Evolutionary conservation across 2,113 vertebrate genomes (phyloP).

Genomic region (Amblyornis subalaris): DNA sequence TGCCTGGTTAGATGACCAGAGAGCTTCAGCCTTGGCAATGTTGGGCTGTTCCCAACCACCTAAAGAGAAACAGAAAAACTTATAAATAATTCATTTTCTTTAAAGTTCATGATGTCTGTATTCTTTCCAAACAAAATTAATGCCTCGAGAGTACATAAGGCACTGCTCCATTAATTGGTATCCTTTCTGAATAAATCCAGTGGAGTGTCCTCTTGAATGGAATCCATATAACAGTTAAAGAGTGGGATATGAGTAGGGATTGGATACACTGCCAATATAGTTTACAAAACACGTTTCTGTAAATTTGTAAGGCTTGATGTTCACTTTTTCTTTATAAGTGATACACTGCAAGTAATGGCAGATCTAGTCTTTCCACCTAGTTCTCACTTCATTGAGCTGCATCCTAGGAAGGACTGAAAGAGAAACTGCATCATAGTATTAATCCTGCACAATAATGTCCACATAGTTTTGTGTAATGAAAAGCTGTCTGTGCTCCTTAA

Average conservation of each 20-base stretch:
- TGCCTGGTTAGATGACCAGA: not conserved
- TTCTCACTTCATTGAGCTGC: not conserved
- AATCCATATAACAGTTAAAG: not conserved
- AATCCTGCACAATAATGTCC: not conserved
- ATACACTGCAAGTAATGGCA: not conserved
- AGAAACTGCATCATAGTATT: not conserved
- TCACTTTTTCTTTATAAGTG: not conserved
- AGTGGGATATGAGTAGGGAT: too few species aligned
- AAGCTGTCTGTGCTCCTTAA: not conserved
- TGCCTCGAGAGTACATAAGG: not conserved
- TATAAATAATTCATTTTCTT: not conserved
- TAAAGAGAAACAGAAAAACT: not conserved
- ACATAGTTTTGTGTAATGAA: not conserved
- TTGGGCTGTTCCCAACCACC: not conserved
- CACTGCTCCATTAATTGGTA: not conserved
- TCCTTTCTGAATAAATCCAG: not conserved
- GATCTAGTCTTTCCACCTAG: not conserved
- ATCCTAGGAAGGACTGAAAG: not conserved
- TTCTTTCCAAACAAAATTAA: not conserved
- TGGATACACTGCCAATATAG: not conserved
- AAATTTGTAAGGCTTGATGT: not conserved
- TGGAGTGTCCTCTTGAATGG: not conserved
- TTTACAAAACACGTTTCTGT: not conserved
- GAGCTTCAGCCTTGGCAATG: not conserved
- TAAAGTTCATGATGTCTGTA: not conserved